Evolutionary conservation across 2,888 invertebrate genomes (phyloP).

Genomic region (Folsomia manolachei): DNA sequence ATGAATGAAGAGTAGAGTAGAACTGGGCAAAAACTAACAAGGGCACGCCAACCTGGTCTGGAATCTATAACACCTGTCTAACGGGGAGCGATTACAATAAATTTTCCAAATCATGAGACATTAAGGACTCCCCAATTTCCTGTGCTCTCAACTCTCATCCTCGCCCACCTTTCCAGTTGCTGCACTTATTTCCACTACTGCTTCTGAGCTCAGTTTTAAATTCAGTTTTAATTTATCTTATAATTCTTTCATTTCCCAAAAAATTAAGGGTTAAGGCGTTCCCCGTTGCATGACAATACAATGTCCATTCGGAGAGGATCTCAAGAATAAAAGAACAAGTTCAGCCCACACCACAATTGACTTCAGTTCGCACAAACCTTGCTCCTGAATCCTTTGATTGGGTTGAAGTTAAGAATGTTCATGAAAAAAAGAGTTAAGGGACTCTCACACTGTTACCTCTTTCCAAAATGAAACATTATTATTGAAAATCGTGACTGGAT

Average conservation of each 20-base stretch:
- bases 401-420: background rate
- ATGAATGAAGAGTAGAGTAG: background rate
- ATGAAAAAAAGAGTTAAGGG: constrained; percentile 11
- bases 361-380: background rate
- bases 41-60: background rate
- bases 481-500: constrained; percentile 51
- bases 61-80: constrained; percentile 6
- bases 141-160: background rate
- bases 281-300: too few species aligned
- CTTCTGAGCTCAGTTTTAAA: too few species aligned
- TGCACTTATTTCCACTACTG: too few species aligned
- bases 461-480: constrained; percentile 43
- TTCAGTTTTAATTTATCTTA: too few species aligned
- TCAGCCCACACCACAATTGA: background rate
- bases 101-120: constrained; percentile 1
- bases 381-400: constrained; percentile 2
- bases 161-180: too few species aligned
- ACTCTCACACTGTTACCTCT: constrained; percentile 37
- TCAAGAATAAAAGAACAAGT: background rate
- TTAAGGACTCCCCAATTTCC: background rate
- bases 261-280: too few species aligned
- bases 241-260: too few species aligned
- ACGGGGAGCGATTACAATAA: constrained; percentile 4
- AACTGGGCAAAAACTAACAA: constrained; percentile 3
- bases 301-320: too few species aligned